Conservation (phyloP, 2,113 vertebrate genomes). For the Turnix velox region DNA sequence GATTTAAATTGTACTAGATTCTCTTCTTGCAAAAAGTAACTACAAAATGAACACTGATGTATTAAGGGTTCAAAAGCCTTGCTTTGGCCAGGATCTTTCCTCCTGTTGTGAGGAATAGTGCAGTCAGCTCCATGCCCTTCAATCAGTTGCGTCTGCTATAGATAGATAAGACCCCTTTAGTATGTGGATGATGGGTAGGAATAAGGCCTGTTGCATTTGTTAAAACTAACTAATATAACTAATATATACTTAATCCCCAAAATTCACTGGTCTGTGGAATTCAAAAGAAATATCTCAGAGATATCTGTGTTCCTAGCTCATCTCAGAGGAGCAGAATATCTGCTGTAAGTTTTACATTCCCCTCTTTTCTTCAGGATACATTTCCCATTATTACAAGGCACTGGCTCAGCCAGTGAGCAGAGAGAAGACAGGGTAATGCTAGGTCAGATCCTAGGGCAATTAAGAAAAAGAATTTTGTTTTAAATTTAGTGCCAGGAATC, state of each 20-base stretch:
- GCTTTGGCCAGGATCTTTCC: neutral
- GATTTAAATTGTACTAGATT: neutral
- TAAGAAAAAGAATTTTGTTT: neutral
- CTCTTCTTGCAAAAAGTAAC: neutral
- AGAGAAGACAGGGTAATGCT: neutral
- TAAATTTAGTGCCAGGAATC: neutral
- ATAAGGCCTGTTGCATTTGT: too few species aligned
- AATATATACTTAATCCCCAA: neutral
- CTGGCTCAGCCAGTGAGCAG: neutral
- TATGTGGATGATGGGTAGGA: neutral
- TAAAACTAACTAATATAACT: too few species aligned
- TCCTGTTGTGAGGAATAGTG: neutral
- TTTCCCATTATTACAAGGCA: neutral
- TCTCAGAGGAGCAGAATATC: neutral
- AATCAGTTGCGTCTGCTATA: neutral
- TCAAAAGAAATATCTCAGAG: neutral
- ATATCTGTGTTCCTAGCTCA: neutral
- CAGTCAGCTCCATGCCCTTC: neutral
- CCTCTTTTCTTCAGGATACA: neutral
- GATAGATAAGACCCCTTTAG: neutral
- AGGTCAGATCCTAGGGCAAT: neutral
- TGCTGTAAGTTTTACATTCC: neutral
- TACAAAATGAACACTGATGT: neutral
- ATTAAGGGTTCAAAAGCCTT: neutral
- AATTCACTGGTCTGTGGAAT: neutral